Percentiles rank a stretch among this genome's conserved stretches.
phyloP scores from a whole-genome alignment of 2,888 invertebrate genomes.

The Sarcophaga subvicina region DNA sequence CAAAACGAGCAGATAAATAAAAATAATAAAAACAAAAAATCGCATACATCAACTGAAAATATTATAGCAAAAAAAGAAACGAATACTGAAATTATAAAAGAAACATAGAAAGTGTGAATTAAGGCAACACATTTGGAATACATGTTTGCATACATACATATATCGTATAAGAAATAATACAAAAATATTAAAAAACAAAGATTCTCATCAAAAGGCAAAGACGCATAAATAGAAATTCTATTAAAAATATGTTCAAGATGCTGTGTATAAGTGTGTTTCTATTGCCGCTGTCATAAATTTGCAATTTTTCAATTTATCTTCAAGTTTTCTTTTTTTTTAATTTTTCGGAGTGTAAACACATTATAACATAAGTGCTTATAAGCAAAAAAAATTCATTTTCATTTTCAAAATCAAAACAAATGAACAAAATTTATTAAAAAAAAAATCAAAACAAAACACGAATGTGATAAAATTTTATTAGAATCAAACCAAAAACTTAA shows the following conservation, averaged over 20 bases:
- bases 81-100: constrained; percentile 28
- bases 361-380: constrained; percentile 37
- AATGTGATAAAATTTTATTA: background rate
- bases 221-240: background rate
- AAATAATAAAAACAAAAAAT: background rate
- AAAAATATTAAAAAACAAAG: background rate
- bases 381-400: constrained; percentile 18
- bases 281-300: constrained; percentile 67
- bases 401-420: constrained; percentile 9
- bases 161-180: no score
- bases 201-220: background rate
- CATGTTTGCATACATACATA: background rate
- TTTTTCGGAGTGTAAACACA: constrained; percentile 41
- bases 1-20: background rate
- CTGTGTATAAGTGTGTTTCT: constrained; percentile 19
- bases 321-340: constrained; percentile 2
- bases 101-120: constrained; percentile 61
- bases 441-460: background rate
- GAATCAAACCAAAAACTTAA: background rate
- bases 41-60: no score
- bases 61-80: constrained; percentile 7
- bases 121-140: constrained; percentile 49
- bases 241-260: constrained; percentile 19
- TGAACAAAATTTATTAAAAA: background rate
- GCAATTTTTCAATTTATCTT: constrained; percentile 71